These are phyloP conservation scores for Rhyacichthys aspro DNA, from an alignment of 2,797 vertebrate species.

Conservation along the genomic window DNA sequence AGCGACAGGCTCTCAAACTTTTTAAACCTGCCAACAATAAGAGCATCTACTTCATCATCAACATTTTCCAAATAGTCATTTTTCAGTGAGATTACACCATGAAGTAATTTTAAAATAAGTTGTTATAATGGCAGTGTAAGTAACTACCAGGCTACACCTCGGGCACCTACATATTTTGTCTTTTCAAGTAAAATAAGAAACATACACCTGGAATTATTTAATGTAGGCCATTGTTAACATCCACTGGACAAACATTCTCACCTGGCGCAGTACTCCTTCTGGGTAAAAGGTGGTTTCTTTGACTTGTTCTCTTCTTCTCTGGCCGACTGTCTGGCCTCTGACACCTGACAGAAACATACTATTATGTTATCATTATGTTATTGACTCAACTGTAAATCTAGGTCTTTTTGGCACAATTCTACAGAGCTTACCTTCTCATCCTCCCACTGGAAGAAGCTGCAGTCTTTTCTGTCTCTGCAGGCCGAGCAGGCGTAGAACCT, in stretches of 20 bases:
- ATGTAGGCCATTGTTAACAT: too few species aligned
- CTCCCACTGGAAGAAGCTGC: slow-evolving; percentile 95
- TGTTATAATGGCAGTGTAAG: too few species aligned
- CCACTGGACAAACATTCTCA: slow-evolving; percentile 45
- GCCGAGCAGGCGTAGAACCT: slow-evolving; percentile 95
- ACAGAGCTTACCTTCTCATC: slow-evolving; percentile 87
- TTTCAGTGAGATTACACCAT: too few species aligned
- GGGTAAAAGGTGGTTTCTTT: slow-evolving; percentile 79
- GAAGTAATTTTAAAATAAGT: too few species aligned
- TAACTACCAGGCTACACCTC: too few species aligned
- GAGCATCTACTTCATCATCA: too few species aligned
- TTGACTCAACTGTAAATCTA: background rate
- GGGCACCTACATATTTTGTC: too few species aligned
- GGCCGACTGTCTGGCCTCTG: slow-evolving; percentile 81
- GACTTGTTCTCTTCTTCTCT: slow-evolving; percentile 83
- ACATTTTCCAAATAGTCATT: too few species aligned
- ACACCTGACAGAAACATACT: slow-evolving; percentile 81
- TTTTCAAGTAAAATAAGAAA: too few species aligned
- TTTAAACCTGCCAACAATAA: slow-evolving; percentile 76
- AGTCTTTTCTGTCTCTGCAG: slow-evolving; percentile 93
- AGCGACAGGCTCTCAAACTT: slow-evolving; percentile 78
- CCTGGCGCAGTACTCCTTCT: slow-evolving; percentile 83
- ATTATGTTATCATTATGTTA: too few species aligned
- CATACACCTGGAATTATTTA: too few species aligned
- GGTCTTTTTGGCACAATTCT: too few species aligned